Percentiles rank a stretch among this genome's conserved stretches.
Conservation (phyloP, 1,140 invertebrate species). For the Cryptotermes secundus region DNA sequence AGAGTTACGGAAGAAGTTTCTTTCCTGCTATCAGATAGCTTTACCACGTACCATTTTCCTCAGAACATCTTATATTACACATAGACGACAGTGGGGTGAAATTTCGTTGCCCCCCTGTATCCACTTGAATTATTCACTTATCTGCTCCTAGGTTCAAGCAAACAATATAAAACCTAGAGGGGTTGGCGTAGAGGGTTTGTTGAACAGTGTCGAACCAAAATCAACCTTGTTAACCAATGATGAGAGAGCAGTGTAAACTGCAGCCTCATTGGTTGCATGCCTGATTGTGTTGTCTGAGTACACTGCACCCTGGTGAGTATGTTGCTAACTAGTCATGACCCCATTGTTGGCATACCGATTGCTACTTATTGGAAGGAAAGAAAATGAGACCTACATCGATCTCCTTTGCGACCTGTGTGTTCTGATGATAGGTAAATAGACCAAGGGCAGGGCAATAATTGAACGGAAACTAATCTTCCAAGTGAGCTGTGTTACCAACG, state of each 20-base stretch:
- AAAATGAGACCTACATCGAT: not conserved
- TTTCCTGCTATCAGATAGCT: no score
- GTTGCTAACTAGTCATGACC: slow-evolving; percentile 3
- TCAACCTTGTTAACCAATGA: slow-evolving; percentile 19
- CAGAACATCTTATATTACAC: no score
- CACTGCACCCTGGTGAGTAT: not conserved
- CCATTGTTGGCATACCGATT: slow-evolving; percentile 8
- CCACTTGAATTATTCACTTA: slow-evolving; percentile 6
- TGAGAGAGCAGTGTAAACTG: slow-evolving; percentile 11
- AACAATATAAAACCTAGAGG: not conserved
- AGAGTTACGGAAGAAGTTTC: no score
- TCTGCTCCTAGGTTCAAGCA: not conserved
- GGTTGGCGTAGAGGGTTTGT: not conserved
- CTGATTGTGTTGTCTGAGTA: slow-evolving; percentile 16
- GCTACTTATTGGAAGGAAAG: slow-evolving; percentile 1
- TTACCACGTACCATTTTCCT: no score
- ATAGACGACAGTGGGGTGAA: not conserved
- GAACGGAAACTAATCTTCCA: not conserved
- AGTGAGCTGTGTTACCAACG: not conserved
- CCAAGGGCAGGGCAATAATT: not conserved
- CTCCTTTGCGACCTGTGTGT: not conserved
- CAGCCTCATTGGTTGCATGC: not conserved
- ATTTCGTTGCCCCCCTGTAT: not conserved
- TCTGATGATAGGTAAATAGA: slow-evolving; percentile 12
- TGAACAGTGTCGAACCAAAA: slow-evolving; percentile 7